A percentile compares a stretch with the other conserved stretches of the same genome.
phyloP scores from a whole-genome alignment of 2,113 vertebrate genomes.

The Myrmecophaga tridactyla region DNA sequence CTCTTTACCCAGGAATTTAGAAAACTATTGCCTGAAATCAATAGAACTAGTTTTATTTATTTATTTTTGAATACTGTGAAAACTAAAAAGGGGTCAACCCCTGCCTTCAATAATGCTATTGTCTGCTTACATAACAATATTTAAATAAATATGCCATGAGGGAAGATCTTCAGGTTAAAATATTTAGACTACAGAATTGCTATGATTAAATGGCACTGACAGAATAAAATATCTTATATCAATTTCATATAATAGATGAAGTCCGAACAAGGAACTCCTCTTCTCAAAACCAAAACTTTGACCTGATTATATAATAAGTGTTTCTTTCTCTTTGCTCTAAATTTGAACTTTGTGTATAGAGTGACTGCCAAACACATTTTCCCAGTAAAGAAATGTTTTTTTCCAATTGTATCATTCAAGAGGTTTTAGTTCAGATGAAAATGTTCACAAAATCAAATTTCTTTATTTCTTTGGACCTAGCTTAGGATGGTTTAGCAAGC shows the following conservation, averaged over 20 bases:
- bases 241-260: conserved; percentile 60
- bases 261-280: conserved; percentile 61
- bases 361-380: conserved; percentile 80
- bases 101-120: not conserved
- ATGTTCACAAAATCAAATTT: conserved; percentile 74
- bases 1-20: conserved; percentile 45
- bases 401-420: conserved; percentile 74
- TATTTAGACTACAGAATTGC: conserved; percentile 60
- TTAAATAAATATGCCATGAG: conserved; percentile 49
- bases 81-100: not conserved
- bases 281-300: conserved; percentile 77
- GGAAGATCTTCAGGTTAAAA: not conserved
- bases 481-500: conserved; percentile 46
- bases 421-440: conserved; percentile 74
- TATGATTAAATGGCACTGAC: conserved; percentile 57
- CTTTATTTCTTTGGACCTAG: conserved; percentile 60
- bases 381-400: conserved; percentile 82
- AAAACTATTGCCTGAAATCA: conserved; percentile 61
- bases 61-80: conserved; percentile 39
- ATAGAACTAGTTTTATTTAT: conserved; percentile 55
- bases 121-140: conserved; percentile 51
- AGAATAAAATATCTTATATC: conserved; percentile 72
- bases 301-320: conserved; percentile 71
- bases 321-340: conserved; percentile 75
- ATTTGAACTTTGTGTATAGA: conserved; percentile 80